A percentile compares a stretch with the other conserved stretches of the same genome.
Conservation (phyloP, 2,888 invertebrate genomes). For the Drosophila neonasuta region DNA sequence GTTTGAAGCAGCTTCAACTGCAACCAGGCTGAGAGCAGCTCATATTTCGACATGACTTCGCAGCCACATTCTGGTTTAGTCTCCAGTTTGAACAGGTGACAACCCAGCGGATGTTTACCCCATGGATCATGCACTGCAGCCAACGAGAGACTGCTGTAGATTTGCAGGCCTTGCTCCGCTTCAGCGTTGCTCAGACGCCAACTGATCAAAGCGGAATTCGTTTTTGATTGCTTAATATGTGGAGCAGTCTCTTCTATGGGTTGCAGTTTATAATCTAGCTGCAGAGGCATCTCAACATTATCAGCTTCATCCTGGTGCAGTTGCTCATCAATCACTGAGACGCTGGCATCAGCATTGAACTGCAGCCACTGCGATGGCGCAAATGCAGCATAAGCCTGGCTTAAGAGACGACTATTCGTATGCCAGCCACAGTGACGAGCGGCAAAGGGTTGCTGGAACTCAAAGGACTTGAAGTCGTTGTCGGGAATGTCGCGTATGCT, state of each 20-base stretch:
- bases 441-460: slow-evolving; percentile 75
- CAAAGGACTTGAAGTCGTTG: slow-evolving; percentile 46
- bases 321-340: neutral
- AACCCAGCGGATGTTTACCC: slow-evolving; percentile 42
- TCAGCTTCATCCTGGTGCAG: neutral
- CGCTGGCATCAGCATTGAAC: slow-evolving; percentile 1
- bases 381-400: slow-evolving; percentile 48
- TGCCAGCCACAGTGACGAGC: slow-evolving; percentile 75
- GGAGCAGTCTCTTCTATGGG: slow-evolving; percentile 21
- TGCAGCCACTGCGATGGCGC: slow-evolving; percentile 51
- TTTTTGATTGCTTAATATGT: neutral
- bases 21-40: slow-evolving; percentile 76
- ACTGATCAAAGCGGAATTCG: slow-evolving; percentile 52
- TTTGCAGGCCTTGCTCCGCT: slow-evolving; percentile 14
- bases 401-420: slow-evolving; percentile 64
- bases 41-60: slow-evolving; percentile 76
- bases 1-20: slow-evolving; percentile 60
- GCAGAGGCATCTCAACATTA: too few species aligned
- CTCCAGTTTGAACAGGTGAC: slow-evolving; percentile 74
- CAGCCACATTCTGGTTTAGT: slow-evolving; percentile 78
- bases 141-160: slow-evolving; percentile 58
- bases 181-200: slow-evolving; percentile 59
- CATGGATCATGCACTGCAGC: slow-evolving; percentile 43
- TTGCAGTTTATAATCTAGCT: slow-evolving; percentile 36
- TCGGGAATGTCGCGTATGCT: slow-evolving; percentile 30